Percentiles rank a stretch among this genome's conserved stretches.
These are phyloP conservation scores for Somateria mollissima DNA, from an alignment of 2,797 vertebrate species.

Conservation along the genomic window DNA sequence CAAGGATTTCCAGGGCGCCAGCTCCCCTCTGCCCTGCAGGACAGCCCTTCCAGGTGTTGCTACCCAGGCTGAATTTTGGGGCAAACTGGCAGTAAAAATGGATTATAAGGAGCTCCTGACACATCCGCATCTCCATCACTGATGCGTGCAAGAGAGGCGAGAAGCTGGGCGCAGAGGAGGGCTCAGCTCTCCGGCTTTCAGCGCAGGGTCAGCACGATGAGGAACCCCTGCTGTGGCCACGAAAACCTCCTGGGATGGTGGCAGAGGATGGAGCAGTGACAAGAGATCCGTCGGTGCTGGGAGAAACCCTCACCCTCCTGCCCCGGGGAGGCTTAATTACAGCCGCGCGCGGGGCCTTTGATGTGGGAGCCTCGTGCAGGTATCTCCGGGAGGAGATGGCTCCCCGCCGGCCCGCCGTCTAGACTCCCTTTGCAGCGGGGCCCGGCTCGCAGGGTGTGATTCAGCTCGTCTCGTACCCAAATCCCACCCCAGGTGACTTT, in stretches of 20 bases:
- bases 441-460: conserved; percentile 13
- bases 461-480: not conserved
- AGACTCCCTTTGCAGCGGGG: not conserved
- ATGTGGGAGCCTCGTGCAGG: conserved; percentile 37
- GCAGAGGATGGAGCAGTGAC: not conserved
- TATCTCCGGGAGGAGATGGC: conserved; percentile 16
- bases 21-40: not conserved
- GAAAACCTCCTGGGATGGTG: not conserved
- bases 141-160: not conserved
- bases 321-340: conserved; percentile 38
- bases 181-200: not conserved
- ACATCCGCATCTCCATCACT: accelerated
- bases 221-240: accelerated
- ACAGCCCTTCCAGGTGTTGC: not conserved
- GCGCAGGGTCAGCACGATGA: accelerated
- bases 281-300: not conserved
- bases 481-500: conserved; percentile 22
- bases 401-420: conserved; percentile 21
- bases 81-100: not conserved
- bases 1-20: not conserved
- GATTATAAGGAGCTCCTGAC: not conserved
- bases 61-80: not conserved
- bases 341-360: conserved; percentile 50
- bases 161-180: not conserved
- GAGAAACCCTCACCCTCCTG: conserved; percentile 15